Conservation (phyloP, 2,888 invertebrate species). For the Melanophora roralis region DNA sequence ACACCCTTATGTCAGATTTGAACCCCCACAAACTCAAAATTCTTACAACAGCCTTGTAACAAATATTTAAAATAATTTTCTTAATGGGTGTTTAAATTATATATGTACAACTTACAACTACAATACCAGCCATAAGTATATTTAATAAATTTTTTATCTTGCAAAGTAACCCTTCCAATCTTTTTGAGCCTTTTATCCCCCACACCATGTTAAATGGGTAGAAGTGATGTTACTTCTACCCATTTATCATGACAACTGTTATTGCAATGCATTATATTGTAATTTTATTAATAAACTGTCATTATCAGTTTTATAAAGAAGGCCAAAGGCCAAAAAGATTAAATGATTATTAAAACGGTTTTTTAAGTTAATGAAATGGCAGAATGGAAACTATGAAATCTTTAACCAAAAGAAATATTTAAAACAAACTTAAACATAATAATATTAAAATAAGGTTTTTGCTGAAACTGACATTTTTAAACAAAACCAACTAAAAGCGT, state of each 20-base stretch:
- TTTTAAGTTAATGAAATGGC: too few species aligned
- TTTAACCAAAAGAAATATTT: too few species aligned
- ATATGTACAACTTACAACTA: neutral
- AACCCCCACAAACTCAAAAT: neutral
- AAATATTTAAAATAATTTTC: neutral
- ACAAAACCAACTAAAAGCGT: too few species aligned
- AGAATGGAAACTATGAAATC: too few species aligned
- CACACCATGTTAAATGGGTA: neutral
- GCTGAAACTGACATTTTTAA: too few species aligned
- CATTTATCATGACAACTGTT: constrained; percentile 36
- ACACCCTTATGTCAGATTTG: too few species aligned
- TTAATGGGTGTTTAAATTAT: neutral
- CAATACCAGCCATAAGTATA: too few species aligned
- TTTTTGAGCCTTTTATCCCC: neutral
- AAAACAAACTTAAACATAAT: too few species aligned
- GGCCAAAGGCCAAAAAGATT: constrained; percentile 48
- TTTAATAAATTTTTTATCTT: too few species aligned
- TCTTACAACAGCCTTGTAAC: neutral
- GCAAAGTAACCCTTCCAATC: neutral
- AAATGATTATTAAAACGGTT: constrained; percentile 24
- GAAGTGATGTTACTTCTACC: too few species aligned
- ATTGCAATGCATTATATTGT: constrained; percentile 49
- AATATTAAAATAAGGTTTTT: too few species aligned
- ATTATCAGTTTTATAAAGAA: constrained; percentile 50
- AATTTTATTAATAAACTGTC: constrained; percentile 60